Percentiles rank a stretch among this genome's conserved stretches.
Evolutionary conservation across 2,113 vertebrate genomes (phyloP).

Genomic region (Tretioscincus oriximinensis): DNA sequence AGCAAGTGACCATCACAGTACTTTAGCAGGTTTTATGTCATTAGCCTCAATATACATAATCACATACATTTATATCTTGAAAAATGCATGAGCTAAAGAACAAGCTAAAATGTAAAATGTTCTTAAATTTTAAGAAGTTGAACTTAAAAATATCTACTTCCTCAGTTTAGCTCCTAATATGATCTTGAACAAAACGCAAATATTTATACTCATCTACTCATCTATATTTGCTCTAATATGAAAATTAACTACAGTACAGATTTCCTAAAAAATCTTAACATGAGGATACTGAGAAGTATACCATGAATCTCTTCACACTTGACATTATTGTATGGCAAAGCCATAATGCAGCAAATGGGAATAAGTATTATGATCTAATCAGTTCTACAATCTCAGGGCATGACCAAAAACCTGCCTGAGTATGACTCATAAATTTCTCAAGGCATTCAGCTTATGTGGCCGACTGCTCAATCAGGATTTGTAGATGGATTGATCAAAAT

Average conservation of each 20-base stretch:
- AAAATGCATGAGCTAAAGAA: neutral
- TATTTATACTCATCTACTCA: neutral
- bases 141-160: neutral
- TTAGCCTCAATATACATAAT: neutral
- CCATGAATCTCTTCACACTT: neutral
- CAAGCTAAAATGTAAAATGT: neutral
- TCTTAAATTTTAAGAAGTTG: neutral
- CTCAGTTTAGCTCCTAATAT: neutral
- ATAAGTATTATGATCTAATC: neutral
- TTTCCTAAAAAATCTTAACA: neutral
- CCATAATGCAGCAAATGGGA: too few species aligned
- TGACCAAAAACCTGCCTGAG: too few species aligned
- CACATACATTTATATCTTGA: neutral
- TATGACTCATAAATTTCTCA: too few species aligned
- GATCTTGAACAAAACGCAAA: neutral
- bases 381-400: neutral
- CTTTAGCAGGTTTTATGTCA: neutral
- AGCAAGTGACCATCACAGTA: slow-evolving; percentile 19
- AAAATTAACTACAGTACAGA: rapidly evolving
- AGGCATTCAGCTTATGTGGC: too few species aligned
- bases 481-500: too few species aligned
- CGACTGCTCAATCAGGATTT: too few species aligned
- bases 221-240: neutral
- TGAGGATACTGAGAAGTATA: too few species aligned
- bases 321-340: neutral